Evolutionary conservation across 1,140 invertebrate genomes (phyloP).

Genomic region (Papilio xuthus): DNA sequence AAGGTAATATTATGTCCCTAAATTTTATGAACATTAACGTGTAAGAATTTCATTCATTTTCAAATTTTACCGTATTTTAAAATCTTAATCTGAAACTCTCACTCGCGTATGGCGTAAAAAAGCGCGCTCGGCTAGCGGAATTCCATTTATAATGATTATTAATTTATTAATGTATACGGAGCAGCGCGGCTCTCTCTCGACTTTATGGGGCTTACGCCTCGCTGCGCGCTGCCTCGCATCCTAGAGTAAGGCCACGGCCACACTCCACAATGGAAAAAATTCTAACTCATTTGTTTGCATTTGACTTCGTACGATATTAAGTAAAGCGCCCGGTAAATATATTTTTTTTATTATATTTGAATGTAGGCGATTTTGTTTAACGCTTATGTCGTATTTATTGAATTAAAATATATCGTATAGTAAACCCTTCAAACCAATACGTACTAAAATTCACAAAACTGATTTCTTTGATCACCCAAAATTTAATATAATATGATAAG

Average conservation of each 20-base stretch:
- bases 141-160: conserved; percentile 76
- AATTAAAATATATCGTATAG: too few species aligned
- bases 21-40: not conserved
- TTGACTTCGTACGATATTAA: too few species aligned
- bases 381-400: too few species aligned
- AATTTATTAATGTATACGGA: conserved; percentile 79
- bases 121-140: conserved; percentile 62
- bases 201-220: conserved; percentile 65
- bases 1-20: not conserved
- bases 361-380: too few species aligned
- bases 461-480: too few species aligned
- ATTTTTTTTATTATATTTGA: too few species aligned
- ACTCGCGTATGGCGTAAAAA: conserved; percentile 48
- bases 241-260: conserved; percentile 37
- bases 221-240: conserved; percentile 51
- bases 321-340: too few species aligned
- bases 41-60: conserved; percentile 25
- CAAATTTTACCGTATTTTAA: conserved; percentile 28
- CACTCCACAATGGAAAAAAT: conserved; percentile 16
- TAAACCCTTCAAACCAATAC: too few species aligned
- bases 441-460: too few species aligned
- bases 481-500: too few species aligned
- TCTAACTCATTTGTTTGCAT: not conserved
- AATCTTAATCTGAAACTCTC: conserved; percentile 59
- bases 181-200: conserved; percentile 62